These are phyloP conservation scores for Drosophila recens DNA, from an alignment of 2,888 invertebrate species.

Conservation along the genomic window DNA sequence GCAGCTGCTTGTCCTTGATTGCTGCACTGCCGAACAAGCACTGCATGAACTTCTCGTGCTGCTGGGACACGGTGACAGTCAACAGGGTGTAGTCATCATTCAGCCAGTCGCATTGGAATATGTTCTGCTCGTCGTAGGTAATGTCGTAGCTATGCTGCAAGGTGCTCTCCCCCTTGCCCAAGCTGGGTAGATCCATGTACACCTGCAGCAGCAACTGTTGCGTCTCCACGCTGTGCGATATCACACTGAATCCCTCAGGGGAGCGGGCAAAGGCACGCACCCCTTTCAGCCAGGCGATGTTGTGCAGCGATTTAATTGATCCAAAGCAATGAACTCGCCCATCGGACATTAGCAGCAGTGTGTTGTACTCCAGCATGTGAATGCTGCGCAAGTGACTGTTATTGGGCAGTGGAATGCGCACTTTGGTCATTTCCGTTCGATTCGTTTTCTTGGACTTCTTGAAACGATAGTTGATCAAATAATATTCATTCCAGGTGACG, in stretches of 20 bases:
- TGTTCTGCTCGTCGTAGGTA: slow-evolving; percentile 81
- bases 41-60: slow-evolving; percentile 74
- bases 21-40: slow-evolving; percentile 51
- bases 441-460: slow-evolving; percentile 70
- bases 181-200: slow-evolving; percentile 76
- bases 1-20: slow-evolving; percentile 46
- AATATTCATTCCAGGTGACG: slow-evolving; percentile 83
- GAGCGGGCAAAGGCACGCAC: slow-evolving; percentile 75
- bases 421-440: slow-evolving; percentile 70
- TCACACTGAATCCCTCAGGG: slow-evolving; percentile 78
- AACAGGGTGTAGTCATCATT: slow-evolving; percentile 76
- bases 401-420: slow-evolving; percentile 68
- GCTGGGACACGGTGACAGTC: slow-evolving; percentile 57
- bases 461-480: slow-evolving; percentile 82
- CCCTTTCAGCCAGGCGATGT: slow-evolving; percentile 75
- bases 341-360: slow-evolving; percentile 77
- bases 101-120: slow-evolving; percentile 81
- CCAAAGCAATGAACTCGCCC: slow-evolving; percentile 83
- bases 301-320: slow-evolving; percentile 81
- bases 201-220: slow-evolving; percentile 71
- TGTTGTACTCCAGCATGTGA: slow-evolving; percentile 82
- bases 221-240: slow-evolving; percentile 59
- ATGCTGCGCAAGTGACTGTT: slow-evolving; percentile 66
- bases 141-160: slow-evolving; percentile 76
- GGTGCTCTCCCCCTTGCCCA: slow-evolving; percentile 66